phyloP scores from a whole-genome alignment of 2,797 vertebrate genomes.

The Protonibea diacanthus region DNA sequence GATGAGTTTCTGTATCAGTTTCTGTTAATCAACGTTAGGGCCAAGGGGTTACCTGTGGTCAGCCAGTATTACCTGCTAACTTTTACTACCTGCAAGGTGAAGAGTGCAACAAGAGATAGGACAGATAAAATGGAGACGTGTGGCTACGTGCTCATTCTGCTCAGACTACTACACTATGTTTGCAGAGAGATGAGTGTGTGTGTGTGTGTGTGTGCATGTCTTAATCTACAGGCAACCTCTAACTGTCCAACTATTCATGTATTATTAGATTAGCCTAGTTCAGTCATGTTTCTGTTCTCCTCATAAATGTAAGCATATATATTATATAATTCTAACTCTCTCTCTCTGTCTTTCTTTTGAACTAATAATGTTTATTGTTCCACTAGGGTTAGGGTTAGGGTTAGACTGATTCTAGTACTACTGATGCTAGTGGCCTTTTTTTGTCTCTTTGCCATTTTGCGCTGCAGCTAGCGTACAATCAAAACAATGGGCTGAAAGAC shows the following conservation, averaged over 20 bases:
- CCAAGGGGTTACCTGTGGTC: not conserved
- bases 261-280: too few relatives aligned
- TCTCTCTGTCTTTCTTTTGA: too few relatives aligned
- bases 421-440: not conserved
- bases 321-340: too few relatives aligned
- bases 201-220: too few relatives aligned
- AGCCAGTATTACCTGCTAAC: not conserved
- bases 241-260: not conserved
- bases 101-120: not conserved
- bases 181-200: too few relatives aligned
- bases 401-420: too few relatives aligned
- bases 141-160: not conserved
- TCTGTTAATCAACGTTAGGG: slow-evolving; percentile 37
- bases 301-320: too few relatives aligned
- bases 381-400: too few relatives aligned
- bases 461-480: not conserved
- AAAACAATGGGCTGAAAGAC: not conserved
- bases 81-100: not conserved
- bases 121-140: not conserved
- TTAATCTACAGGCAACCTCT: not conserved
- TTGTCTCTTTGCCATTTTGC: not conserved
- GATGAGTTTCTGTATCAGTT: slow-evolving; percentile 52
- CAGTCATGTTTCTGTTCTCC: too few relatives aligned
- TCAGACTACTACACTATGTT: not conserved
- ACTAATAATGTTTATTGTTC: too few relatives aligned